Percentiles rank a stretch among this genome's conserved stretches.
phyloP scores from a whole-genome alignment of 2,113 vertebrate species.

The Tamias sibiricus region DNA sequence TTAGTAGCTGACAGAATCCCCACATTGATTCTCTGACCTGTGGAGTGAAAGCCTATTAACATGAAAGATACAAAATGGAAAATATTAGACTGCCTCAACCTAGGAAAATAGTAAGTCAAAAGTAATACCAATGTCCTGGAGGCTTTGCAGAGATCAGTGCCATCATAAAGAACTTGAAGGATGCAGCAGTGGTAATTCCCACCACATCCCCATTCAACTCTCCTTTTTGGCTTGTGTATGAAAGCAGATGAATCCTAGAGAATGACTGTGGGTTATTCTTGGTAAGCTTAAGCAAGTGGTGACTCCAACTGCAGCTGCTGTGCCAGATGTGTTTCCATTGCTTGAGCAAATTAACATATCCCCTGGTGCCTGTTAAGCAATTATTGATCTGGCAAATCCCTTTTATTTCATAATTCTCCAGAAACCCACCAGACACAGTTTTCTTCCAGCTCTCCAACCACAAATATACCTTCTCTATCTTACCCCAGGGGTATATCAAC shows the following conservation, averaged over 20 bases:
- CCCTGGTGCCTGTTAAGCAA: background rate
- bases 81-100: background rate
- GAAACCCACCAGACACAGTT: background rate
- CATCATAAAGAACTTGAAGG: background rate
- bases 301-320: constrained; percentile 20
- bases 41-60: background rate
- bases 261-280: background rate
- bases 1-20: background rate
- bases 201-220: background rate
- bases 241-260: background rate
- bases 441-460: background rate
- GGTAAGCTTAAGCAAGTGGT: background rate
- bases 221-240: background rate
- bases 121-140: background rate
- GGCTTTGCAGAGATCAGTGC: background rate
- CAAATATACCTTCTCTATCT: background rate
- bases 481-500: background rate
- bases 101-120: background rate
- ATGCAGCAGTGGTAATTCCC: background rate
- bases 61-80: background rate
- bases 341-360: constrained; percentile 31
- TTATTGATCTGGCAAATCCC: background rate
- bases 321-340: constrained; percentile 46
- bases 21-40: background rate
- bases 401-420: background rate